Evolutionary conservation across 1,140 invertebrate genomes (phyloP).

Genomic region (Pachyrhynchus sulphureomaculatus): DNA sequence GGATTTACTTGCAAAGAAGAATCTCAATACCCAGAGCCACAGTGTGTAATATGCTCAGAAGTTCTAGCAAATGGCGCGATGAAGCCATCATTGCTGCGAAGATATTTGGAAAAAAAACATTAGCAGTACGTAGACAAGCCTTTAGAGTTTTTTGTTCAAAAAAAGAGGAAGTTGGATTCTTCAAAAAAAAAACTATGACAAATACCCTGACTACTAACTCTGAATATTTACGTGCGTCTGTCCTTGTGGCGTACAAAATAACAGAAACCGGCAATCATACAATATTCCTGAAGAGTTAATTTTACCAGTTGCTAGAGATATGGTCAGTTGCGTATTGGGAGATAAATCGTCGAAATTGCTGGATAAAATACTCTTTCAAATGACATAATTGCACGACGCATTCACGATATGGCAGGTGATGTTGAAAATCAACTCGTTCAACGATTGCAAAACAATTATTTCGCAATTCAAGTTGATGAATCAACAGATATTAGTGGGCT

Average conservation of each 20-base stretch:
- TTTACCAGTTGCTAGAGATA: conserved; percentile 37
- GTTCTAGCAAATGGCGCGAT: too few species aligned
- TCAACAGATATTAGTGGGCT: conserved; percentile 37
- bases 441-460: conserved; percentile 29
- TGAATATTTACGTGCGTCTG: conserved; percentile 1
- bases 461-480: conserved; percentile 37
- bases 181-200: too few species aligned
- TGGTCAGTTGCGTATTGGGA: conserved; percentile 27
- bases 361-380: conserved; percentile 26
- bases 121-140: too few species aligned
- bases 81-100: too few species aligned
- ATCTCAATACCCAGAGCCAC: too few species aligned
- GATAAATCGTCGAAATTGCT: conserved; percentile 28
- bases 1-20: too few species aligned
- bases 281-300: conserved; percentile 28
- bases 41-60: too few species aligned
- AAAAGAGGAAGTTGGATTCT: too few species aligned
- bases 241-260: conserved; percentile 2
- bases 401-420: conserved; percentile 34
- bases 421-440: conserved; percentile 33
- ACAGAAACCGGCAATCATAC: conserved; percentile 6
- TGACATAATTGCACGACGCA: conserved; percentile 34
- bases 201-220: too few species aligned
- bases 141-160: too few species aligned
- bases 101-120: too few species aligned